Percentiles rank a stretch among this genome's conserved stretches.
phyloP scores from a whole-genome alignment of 2,797 vertebrate species.

The Bovichtus diacanthus region DNA sequence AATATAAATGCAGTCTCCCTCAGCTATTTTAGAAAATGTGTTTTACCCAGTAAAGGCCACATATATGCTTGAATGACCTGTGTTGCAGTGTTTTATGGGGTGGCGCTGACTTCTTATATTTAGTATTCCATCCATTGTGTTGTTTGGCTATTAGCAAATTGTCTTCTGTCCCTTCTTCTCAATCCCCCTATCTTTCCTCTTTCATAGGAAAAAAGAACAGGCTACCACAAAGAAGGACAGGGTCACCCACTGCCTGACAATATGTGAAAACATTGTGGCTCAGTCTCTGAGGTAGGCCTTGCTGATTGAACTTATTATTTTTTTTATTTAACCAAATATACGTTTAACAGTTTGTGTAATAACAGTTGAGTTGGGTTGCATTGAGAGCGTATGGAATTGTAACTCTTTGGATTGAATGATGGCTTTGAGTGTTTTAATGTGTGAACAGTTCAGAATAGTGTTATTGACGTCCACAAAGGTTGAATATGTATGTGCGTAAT shows the following conservation, averaged over 20 bases:
- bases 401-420: too few species aligned
- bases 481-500: constrained; percentile 27
- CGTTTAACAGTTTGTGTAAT: not conserved
- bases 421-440: not conserved
- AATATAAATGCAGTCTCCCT: not conserved
- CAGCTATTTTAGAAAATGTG: not conserved
- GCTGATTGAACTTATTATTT: not conserved
- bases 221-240: constrained; percentile 96
- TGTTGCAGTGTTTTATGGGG: not conserved
- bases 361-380: not conserved
- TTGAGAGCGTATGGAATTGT: not conserved
- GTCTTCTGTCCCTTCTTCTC: constrained; percentile 12
- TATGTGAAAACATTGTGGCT: constrained; percentile 98
- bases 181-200: not conserved
- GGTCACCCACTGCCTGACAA: constrained; percentile 96
- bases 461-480: not conserved
- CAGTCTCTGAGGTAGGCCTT: constrained; percentile 93
- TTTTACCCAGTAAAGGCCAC: not conserved
- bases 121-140: not conserved
- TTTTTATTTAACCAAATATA: not conserved
- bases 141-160: not conserved
- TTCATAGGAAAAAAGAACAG: constrained; percentile 95
- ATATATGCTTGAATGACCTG: not conserved
- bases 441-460: not conserved
- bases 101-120: not conserved